Conservation (phyloP, 2,888 invertebrate genomes). For the Cephus pulcher region DNA sequence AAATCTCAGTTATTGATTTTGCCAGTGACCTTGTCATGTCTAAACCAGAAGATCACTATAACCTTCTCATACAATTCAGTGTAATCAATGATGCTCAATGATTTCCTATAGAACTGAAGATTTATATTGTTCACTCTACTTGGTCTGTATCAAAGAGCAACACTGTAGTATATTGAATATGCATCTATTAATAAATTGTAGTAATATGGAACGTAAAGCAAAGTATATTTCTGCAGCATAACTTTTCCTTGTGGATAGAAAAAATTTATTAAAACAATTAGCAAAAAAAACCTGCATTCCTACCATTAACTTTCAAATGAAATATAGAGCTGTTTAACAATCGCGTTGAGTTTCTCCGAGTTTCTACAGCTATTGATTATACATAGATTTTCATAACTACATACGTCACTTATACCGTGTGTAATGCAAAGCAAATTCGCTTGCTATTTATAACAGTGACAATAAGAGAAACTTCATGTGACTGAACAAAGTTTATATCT, state of each 20-base stretch:
- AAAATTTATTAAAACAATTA: background rate
- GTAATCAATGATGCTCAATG: background rate
- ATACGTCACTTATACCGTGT: background rate
- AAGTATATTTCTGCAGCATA: background rate
- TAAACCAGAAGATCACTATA: background rate
- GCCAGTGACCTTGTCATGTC: background rate
- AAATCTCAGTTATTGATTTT: background rate
- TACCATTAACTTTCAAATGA: background rate
- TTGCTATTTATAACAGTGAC: background rate
- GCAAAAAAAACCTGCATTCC: background rate
- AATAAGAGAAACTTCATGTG: background rate
- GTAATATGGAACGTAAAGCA: background rate
- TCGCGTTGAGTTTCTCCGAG: background rate
- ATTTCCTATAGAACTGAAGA: background rate
- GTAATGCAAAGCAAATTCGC: background rate
- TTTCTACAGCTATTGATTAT: background rate
- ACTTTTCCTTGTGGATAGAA: background rate
- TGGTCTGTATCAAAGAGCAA: background rate
- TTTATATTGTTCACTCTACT: background rate
- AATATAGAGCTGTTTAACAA: background rate
- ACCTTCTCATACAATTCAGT: background rate
- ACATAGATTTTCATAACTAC: background rate
- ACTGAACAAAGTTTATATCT: background rate
- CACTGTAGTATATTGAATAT: background rate
- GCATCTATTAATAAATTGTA: background rate